Percentiles rank a stretch among this genome's conserved stretches.
These are phyloP conservation scores for Cheilosia impressa DNA, from an alignment of 2,888 invertebrate species.

Conservation along the genomic window DNA sequence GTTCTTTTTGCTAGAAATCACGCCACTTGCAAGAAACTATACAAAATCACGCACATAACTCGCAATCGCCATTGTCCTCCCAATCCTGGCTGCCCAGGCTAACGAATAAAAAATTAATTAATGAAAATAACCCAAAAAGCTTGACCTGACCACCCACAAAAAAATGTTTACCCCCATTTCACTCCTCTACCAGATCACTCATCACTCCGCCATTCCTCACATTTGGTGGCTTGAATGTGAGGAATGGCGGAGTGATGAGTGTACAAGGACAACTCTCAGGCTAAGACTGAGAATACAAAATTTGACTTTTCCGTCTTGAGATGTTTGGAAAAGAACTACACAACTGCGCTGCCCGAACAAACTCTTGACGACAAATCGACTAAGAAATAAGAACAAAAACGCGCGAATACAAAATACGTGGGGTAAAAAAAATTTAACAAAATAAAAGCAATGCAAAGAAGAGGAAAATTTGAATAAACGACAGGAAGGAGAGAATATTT, in stretches of 20 bases:
- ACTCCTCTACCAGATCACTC: background rate
- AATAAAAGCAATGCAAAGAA: slow-evolving; percentile 17
- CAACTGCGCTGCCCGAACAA: slow-evolving; percentile 17
- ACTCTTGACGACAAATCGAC: slow-evolving; percentile 61
- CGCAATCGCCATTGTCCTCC: no score
- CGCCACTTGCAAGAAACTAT: no score
- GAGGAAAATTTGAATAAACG: slow-evolving; percentile 71
- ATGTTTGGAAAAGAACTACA: slow-evolving; percentile 11
- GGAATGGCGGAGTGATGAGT: no score
- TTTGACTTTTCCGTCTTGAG: slow-evolving; percentile 49
- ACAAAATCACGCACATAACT: no score
- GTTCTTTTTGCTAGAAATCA: no score
- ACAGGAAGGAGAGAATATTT: slow-evolving; percentile 54
- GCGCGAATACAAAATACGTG: slow-evolving; percentile 1
- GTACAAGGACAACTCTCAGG: background rate
- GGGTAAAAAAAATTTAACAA: slow-evolving; percentile 8
- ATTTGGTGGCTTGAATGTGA: background rate
- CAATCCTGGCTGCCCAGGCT: no score
- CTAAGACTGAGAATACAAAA: background rate
- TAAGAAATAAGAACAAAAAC: slow-evolving; percentile 26
- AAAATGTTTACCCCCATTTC: slow-evolving; percentile 8
- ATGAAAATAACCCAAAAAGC: background rate
- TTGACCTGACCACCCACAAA: slow-evolving; percentile 14
- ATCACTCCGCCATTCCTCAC: background rate
- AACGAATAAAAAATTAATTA: slow-evolving; percentile 4